Base-by-base conservation (phyloP, 2,888 invertebrate species). In the Chymomyza fuscimana region DNA sequence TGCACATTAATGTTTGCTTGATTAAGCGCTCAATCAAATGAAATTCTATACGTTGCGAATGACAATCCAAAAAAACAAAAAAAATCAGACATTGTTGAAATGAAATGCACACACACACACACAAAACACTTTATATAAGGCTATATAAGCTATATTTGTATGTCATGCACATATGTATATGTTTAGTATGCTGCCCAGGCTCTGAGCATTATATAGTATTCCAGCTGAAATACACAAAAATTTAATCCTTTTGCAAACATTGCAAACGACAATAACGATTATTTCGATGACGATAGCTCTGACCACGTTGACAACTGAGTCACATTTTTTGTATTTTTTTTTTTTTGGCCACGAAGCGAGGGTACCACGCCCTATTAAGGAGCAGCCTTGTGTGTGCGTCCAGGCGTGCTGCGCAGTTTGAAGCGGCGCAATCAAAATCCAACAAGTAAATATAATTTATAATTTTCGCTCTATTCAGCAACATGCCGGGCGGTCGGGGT, bases 1-100 rank as follows among this genome's bases (percentile, higher is more conserved):
- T 86, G 86, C 80, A 79, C 77, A 87, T 81, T 87, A 83, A 81
- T 85, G 86, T 86, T 85, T 86, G 85, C 85, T 87, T 87, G 85
- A 85, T 85, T 85, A 83, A 83, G 77, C 87, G 84, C 81, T 87
- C 85, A 87, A 85, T 87, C 84, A 85, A 85, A 87, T 73, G 85
- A 85, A 85, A 85, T 86, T 81, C 86, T 86, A 85, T 81, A 86
- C 63, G 54, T 25, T 54, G 15, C 86, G 86, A 86, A 87, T 86
- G 87, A 80, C 81, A 70, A 69, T 60, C 76, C 67, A 68, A 73
- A 69, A n/a, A 56, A 9, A 54, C 80, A 64, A 54, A 67, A 63
- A 52, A 61, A 64, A 61, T 58, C 59, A 19, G 36, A 76, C 76
- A 73, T 67, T 70, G 69, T 73, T 67, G 50, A 67, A 71, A 66